Evolutionary conservation across 2,888 invertebrate genomes (phyloP), one percentile per base, ranked within the genome.

Genomic region (Eretmocerus hayati): DNA sequence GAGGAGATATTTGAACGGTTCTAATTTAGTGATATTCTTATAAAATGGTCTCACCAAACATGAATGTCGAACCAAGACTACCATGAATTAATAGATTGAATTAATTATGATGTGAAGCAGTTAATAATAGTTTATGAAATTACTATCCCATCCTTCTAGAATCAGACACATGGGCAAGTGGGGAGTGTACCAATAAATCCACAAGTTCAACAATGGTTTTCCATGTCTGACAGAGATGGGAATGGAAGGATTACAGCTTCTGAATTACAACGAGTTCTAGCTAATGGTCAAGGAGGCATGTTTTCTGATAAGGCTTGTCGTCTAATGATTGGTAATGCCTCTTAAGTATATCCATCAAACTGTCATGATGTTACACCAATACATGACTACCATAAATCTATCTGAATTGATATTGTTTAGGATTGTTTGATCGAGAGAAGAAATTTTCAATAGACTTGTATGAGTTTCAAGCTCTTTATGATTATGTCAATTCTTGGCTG

Each of bases 401-500:
- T n/a, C n/a, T n/a, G n/a, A n/a, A n/a, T n/a, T n/a, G n/a, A n/a
- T n/a, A n/a, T n/a, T n/a, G n/a, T n/a, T n/a, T n/a, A 88, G 88
- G 87, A 46, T 88, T 93, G 88, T 93, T 93, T 71, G 91, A 92
- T 66, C 81, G 81, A 59, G 88, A 90, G 63, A 82, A 83, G 52
- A 82, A 80, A 57, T 91, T 90, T n/a, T 84, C 85, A 20, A 90
- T 93, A 57, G 87, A 89, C 65, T 60, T 90, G 2, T 78, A 79
- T 56, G 91, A 91, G 69, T 93, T 93, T 67, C 86, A 88, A 67
- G 85, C 87, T 61, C 76, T 92, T 18, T 93, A 87, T 72, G 83
- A 81, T 47, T 93, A 92, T 64, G 83, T 93, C 30, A 91, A 91
- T 71, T 85, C 92, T 58, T 93, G 93, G 93, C 72, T 90, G 42